Evolutionary conservation across 1,140 invertebrate species (phyloP), one percentile per base, ranked within the genome.

Genomic region (Lysiphlebus fabarum): DNA sequence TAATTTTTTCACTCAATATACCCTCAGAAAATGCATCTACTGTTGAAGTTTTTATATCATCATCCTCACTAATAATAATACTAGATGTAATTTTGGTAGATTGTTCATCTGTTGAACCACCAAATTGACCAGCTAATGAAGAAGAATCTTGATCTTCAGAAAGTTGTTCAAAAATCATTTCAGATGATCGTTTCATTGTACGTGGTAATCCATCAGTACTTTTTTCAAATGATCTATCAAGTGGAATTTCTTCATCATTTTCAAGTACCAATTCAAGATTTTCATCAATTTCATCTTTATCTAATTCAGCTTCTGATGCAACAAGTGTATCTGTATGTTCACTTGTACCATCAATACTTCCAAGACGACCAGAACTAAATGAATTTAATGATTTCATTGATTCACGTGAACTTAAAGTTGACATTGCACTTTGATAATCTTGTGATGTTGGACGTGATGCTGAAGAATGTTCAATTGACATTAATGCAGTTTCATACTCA

Each of bases 301-400:
- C 80, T 12, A 81, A 79, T 6, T 89, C 87, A 12, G 82, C 81
- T 10, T 87, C 87, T 9, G 92, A 93, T 7, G 91, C 88, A 10
- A 96, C 88, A 40, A 96, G 72, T 6, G 93, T 96, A 80, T 95
- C 93, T 2, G 92, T 94, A 26, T 90, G 82, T 75, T 95, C 93
- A 47, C 92, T 93, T 7, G 90, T 88, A 44, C 83, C 78, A 80
- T 95, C 92, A 64, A 93, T 84, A 73, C 91, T 93, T 7, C 87
- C 91, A 51, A 94, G 79, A 75, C 94, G 89, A 45, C 91, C 91
- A 2, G 92, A 94, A 65, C 89, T 91, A 74, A 94, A 87, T 1
- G 92, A 94, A 71, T 93, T 90, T 37, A 95, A 73, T 44, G 92
- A 94, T 70, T 88, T 91, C 86, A 93, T 92, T 53, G 91, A 93